Conservation (phyloP, 2,113 vertebrate genomes). For the Pogona vitticeps region DNA sequence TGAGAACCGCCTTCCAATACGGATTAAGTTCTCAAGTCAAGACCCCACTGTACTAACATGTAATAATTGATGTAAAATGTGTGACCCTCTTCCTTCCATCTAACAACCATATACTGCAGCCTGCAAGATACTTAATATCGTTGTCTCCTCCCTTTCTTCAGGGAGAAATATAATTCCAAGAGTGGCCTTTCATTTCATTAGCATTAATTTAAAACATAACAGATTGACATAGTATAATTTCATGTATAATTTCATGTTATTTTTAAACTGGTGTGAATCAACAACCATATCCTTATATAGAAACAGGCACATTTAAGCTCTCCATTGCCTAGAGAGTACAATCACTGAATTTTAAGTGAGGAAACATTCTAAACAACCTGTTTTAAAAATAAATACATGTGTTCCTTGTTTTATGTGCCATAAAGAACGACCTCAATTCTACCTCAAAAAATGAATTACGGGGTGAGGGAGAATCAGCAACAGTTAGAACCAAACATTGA, state of each 20-base stretch:
- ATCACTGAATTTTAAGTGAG: not conserved
- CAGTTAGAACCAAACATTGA: fast-evolving
- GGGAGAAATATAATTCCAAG: not conserved
- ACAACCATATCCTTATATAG: not conserved
- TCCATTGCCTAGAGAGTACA: not conserved
- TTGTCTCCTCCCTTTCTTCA: not conserved
- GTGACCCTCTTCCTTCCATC: not conserved
- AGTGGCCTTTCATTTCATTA: not conserved
- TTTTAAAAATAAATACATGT: not conserved
- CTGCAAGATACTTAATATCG: not conserved
- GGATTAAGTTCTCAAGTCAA: too few species aligned
- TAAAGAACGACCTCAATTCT: not conserved
- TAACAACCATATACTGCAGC: not conserved
- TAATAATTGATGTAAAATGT: not conserved
- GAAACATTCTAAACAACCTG: not conserved
- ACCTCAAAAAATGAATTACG: not conserved
- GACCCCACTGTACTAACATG: too few species aligned
- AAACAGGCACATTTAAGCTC: not conserved
- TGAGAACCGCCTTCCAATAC: too few species aligned
- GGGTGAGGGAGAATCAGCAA: not conserved
- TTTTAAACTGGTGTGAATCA: not conserved
- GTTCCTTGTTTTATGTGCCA: not conserved
- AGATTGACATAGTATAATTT: not conserved
- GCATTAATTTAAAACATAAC: not conserved
- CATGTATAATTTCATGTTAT: not conserved